Evolutionary conservation across 2,797 vertebrate genomes (phyloP), one percentile per base, ranked within the genome.

Genomic region (Pogonophryne albipinna): DNA sequence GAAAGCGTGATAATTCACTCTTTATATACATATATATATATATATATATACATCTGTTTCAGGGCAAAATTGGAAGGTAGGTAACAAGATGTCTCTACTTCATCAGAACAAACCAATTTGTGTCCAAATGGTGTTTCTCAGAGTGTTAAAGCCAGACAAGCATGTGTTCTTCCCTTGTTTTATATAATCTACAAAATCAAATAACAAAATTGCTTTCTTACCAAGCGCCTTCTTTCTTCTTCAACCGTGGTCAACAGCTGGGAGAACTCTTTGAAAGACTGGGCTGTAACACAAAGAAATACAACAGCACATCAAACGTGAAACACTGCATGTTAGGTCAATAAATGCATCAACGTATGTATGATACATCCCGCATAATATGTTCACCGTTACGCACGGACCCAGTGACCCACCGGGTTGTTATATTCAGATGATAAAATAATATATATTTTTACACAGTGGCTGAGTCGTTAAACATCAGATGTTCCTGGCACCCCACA

Each of bases 201-300:
- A 42, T 23, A 44, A 19, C 3, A 66, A 72, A 85, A 64, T 2
- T 31, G 42, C 31, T n/a, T 69, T 77, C 97, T 96, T 93, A 99
- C 98, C 96, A 99, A 87, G 71, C 97, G 95, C 66, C 96, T 94
- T 79, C 98, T 95, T 87, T 98, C 97, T 78, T 99, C 98, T 93
- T 99, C 97, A 61, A 99, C 96, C 0, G 97, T 97, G 84, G 95
- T 98, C 64, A 98, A 87, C 65, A 99, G 95, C 73, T 97, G 95
- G 70, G 97, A 97, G 89, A 99, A 99, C 87, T 99, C 97, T 91
- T 99, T 98, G 87, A 99, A 93, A 6, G 97, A 99, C 86, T 98
- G 97, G 68, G 97, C 97, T 99, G 89, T 83, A 95, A 93, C 4
- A 66, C 63, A 95, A 56, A 84, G 5, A 73, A 4, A 65, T 41